Percentiles rank a stretch among this genome's conserved stretches.
These are phyloP conservation scores for Taurulus bubalis DNA, from an alignment of 2,113 vertebrate species.

Conservation along the genomic window DNA sequence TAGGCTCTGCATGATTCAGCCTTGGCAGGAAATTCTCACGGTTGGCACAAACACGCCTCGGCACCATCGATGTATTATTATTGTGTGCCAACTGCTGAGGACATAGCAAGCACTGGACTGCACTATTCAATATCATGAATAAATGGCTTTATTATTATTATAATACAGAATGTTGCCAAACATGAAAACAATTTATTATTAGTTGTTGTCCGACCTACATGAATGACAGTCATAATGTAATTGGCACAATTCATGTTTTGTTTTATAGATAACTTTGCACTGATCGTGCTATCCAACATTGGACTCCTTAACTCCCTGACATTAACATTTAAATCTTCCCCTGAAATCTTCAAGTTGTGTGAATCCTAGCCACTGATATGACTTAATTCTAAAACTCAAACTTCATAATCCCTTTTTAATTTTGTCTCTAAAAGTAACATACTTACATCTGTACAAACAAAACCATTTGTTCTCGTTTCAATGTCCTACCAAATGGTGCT, in stretches of 20 bases:
- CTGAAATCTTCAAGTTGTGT: neutral
- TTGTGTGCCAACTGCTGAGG: conserved; percentile 49
- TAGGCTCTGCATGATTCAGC: conserved; percentile 41
- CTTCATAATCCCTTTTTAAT: conserved; percentile 14
- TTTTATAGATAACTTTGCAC: neutral
- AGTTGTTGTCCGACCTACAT: neutral
- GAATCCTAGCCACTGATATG: neutral
- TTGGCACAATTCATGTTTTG: neutral
- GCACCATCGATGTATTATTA: conserved; percentile 49
- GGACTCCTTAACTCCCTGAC: neutral
- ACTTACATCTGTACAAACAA: conserved; percentile 60
- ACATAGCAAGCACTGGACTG: conserved; percentile 31
- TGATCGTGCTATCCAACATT: neutral
- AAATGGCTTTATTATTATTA: neutral
- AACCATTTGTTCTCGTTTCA: conserved; percentile 67
- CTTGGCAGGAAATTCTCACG: conserved; percentile 28
- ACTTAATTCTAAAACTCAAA: conserved; percentile 4
- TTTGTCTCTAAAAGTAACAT: conserved; percentile 31
- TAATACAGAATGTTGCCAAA: neutral
- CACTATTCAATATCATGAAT: neutral
- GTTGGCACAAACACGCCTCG: conserved; percentile 37
- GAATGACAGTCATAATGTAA: neutral
- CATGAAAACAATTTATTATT: neutral
- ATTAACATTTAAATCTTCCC: neutral
- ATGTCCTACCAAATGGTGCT: conserved; percentile 48